phyloP scores from a whole-genome alignment of 2,113 vertebrate genomes.

The Cavia porcellus region DNA sequence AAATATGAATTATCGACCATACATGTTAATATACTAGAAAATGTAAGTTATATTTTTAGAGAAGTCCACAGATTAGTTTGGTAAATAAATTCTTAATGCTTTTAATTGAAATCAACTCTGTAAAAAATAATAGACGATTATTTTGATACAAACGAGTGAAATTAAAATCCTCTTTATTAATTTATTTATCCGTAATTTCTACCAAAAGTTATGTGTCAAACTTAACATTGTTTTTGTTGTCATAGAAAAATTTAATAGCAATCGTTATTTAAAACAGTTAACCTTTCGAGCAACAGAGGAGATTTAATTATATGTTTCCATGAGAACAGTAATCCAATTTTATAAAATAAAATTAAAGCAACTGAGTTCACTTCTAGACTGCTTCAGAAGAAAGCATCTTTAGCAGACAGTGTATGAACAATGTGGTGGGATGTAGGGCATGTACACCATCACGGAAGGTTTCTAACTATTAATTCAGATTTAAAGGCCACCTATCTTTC shows the following conservation, averaged over 20 bases:
- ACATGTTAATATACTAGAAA: background rate
- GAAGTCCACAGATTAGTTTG: background rate
- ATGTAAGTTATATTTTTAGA: slow-evolving; percentile 63
- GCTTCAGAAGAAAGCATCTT: slow-evolving; percentile 33
- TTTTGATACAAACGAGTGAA: slow-evolving; percentile 57
- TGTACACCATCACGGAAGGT: background rate
- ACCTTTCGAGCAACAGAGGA: slow-evolving; percentile 41
- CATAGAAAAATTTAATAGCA: slow-evolving; percentile 60
- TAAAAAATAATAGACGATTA: slow-evolving; percentile 79
- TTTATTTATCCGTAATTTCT: slow-evolving; percentile 68
- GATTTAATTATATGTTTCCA: slow-evolving; percentile 71
- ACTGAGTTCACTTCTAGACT: slow-evolving; percentile 12
- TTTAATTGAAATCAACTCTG: slow-evolving; percentile 61
- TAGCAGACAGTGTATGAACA: background rate
- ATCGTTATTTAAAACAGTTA: slow-evolving; percentile 73
- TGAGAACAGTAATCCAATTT: slow-evolving; percentile 60
- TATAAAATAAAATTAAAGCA: slow-evolving; percentile 69
- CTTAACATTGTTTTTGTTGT: slow-evolving; percentile 54
- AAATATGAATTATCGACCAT: slow-evolving; percentile 64
- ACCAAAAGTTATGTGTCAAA: slow-evolving; percentile 66
- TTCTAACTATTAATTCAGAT: slow-evolving; percentile 43
- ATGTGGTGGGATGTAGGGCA: background rate
- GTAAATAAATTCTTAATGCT: slow-evolving; percentile 45
- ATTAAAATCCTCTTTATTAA: slow-evolving; percentile 55
- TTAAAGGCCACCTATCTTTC: background rate